Percentiles rank a stretch among this genome's conserved stretches.
phyloP scores from a whole-genome alignment of 2,113 vertebrate species.

The Crotalus viridis region DNA sequence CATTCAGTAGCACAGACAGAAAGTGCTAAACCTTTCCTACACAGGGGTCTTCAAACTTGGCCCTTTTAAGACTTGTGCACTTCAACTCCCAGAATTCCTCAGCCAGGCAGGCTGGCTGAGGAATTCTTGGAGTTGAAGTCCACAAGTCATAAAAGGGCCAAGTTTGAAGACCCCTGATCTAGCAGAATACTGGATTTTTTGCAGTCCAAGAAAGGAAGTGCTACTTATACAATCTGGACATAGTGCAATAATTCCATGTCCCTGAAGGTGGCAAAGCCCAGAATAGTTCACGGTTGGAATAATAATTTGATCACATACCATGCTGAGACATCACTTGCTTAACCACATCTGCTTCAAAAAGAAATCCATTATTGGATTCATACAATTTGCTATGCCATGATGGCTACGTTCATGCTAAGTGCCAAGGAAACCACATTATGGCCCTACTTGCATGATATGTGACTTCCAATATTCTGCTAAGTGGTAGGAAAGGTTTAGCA shows the following conservation, averaged over 20 bases:
- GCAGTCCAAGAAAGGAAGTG: not conserved
- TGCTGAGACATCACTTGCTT: not conserved
- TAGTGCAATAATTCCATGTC: not conserved
- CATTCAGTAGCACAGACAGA: not conserved
- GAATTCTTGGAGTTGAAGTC: no score
- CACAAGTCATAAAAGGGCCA: no score
- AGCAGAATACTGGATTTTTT: not conserved
- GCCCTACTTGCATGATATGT: not conserved
- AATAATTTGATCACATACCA: not conserved
- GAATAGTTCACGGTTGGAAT: not conserved
- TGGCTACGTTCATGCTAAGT: not conserved
- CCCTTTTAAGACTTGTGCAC: no score
- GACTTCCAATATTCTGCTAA: not conserved
- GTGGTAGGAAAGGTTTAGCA: no score
- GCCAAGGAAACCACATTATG: not conserved
- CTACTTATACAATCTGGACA: not conserved
- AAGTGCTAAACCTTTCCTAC: not conserved
- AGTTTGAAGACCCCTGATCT: no score
- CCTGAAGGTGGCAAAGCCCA: not conserved
- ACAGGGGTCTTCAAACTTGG: no score
- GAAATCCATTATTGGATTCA: not conserved
- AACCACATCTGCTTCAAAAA: not conserved
- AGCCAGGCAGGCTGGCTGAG: no score
- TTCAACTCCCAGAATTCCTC: no score
- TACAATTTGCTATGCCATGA: not conserved